phyloP scores from a whole-genome alignment of 2,888 invertebrate genomes.

The Dryocosmus kuriphilus region DNA sequence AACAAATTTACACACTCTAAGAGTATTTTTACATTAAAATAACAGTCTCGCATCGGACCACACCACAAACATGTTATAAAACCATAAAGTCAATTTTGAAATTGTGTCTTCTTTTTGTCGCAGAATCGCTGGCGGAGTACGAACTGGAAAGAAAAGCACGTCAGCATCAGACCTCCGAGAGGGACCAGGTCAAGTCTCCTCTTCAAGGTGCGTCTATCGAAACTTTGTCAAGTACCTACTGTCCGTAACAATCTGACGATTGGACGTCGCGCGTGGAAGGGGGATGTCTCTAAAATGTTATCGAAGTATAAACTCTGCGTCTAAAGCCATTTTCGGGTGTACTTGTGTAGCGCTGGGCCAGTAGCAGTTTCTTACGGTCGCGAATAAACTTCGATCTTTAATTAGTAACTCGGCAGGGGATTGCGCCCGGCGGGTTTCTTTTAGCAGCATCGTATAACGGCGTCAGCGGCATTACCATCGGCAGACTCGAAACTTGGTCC shows the following conservation, averaged over 20 bases:
- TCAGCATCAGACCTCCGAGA: conserved; percentile 87
- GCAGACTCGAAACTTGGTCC: conserved; percentile 69
- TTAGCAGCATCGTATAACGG: conserved; percentile 62
- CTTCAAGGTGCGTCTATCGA: conserved; percentile 82
- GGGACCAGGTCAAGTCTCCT: conserved; percentile 90
- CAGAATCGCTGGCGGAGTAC: conserved; percentile 91
- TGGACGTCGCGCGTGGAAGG: background rate
- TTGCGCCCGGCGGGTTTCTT: conserved; percentile 62
- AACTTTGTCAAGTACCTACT: conserved; percentile 10
- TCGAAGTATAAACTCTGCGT: conserved; percentile 10
- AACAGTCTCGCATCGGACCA: no score
- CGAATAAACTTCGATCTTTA: conserved; percentile 73
- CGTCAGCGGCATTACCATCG: conserved; percentile 68
- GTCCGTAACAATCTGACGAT: conserved; percentile 1
- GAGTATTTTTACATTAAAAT: no score
- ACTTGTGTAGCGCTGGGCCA: background rate
- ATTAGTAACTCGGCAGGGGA: conserved; percentile 70
- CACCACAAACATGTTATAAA: no score
- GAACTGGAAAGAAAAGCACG: conserved; percentile 93
- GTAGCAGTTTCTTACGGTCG: conserved; percentile 46
- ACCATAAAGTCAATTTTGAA: background rate
- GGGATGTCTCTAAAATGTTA: conserved; percentile 7
- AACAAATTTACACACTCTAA: no score
- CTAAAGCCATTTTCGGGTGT: background rate
- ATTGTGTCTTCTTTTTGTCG: conserved; percentile 74